Conservation (phyloP, 2,113 vertebrate genomes). For the Cervus canadensis region DNA sequence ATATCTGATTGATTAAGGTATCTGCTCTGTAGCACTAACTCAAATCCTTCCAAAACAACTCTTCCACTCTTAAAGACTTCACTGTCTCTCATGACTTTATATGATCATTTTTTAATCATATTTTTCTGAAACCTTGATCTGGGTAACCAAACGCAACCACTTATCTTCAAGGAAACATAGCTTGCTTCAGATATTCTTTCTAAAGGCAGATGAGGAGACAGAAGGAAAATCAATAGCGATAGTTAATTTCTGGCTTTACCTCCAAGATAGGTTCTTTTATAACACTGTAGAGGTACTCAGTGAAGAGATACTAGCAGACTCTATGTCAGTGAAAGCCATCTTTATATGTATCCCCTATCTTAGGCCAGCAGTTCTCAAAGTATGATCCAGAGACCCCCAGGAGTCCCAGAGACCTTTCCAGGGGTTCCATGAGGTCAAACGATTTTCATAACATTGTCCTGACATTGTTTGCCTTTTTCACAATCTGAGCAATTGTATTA, state of each 20-base stretch:
- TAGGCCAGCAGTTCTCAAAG: neutral
- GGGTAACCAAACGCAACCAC: neutral
- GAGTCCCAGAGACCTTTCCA: neutral
- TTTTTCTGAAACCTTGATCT: neutral
- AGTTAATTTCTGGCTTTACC: neutral
- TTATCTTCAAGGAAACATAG: neutral
- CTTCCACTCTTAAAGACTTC: neutral
- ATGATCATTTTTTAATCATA: neutral
- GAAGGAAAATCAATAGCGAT: neutral
- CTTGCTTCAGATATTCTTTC: neutral
- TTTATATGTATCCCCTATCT: neutral
- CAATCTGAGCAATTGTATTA: neutral
- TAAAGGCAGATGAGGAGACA: neutral
- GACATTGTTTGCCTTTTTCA: neutral
- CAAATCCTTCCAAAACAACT: neutral
- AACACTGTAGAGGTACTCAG: neutral
- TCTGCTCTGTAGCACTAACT: neutral
- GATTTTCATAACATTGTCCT: neutral
- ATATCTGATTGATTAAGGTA: neutral
- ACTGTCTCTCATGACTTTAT: neutral
- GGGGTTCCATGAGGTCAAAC: neutral
- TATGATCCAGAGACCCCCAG: neutral
- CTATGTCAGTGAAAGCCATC: neutral
- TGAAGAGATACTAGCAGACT: neutral
- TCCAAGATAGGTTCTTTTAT: neutral